phyloP scores from a whole-genome alignment of 2,113 vertebrate species.

The Gallinago jamesoni region DNA sequence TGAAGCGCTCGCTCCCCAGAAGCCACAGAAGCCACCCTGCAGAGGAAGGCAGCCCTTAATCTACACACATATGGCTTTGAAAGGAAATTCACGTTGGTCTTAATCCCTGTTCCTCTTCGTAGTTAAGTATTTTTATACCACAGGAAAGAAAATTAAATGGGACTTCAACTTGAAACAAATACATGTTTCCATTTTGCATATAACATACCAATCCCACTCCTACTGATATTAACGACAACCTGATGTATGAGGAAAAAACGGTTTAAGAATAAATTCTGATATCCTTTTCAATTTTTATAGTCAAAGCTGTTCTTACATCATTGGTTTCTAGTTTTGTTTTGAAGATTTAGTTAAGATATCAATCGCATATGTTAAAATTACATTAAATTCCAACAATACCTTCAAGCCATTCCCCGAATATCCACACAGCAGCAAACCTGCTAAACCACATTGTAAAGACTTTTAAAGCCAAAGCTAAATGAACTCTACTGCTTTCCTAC shows the following conservation, averaged over 20 bases:
- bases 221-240: rapidly evolving
- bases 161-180: neutral
- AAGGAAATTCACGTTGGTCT: neutral
- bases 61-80: neutral
- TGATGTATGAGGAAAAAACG: rapidly evolving
- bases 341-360: neutral
- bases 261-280: neutral
- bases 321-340: neutral
- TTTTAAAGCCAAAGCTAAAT: neutral
- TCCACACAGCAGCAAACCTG: neutral
- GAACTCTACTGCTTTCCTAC: rapidly evolving
- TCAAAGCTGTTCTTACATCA: neutral
- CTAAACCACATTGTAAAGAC: neutral
- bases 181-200: rapidly evolving
- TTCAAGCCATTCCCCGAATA: neutral
- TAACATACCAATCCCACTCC: rapidly evolving
- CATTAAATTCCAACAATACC: neutral
- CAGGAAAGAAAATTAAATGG: neutral
- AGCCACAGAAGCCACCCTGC: neutral
- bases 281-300: neutral
- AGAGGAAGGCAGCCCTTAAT: neutral
- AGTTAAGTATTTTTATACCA: neutral
- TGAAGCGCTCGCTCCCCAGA: rapidly evolving
- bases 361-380: rapidly evolving
- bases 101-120: neutral